phyloP scores from a whole-genome alignment of 1,140 invertebrate species.

The Apocrypta bakeri region DNA sequence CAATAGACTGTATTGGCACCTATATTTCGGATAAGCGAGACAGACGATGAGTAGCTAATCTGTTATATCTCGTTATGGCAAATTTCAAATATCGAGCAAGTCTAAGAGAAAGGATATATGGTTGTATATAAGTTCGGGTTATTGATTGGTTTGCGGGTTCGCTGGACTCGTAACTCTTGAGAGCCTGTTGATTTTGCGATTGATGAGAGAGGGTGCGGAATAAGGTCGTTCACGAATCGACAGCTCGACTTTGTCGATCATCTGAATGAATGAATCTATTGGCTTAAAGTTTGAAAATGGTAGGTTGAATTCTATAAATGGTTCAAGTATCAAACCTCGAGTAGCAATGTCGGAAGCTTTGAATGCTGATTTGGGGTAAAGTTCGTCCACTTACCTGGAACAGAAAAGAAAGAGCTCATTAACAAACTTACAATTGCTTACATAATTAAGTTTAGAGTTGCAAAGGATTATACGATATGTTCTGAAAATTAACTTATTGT shows the following conservation, averaged over 20 bases:
- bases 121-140: background rate
- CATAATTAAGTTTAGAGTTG: too few relatives aligned
- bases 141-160: background rate
- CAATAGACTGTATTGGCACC: background rate
- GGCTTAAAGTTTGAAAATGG: too few relatives aligned
- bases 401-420: background rate
- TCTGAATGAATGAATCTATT: background rate
- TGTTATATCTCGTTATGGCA: constrained; percentile 11
- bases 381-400: background rate
- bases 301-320: background rate
- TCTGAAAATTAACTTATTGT: too few relatives aligned
- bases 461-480: too few relatives aligned
- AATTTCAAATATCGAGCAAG: background rate
- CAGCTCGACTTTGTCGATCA: background rate
- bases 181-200: constrained; percentile 17
- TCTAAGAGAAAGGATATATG: background rate
- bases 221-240: background rate
- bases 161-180: background rate
- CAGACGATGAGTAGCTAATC: background rate
- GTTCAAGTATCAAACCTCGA: background rate
- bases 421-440: too few relatives aligned
- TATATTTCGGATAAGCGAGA: background rate
- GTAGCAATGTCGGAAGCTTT: background rate
- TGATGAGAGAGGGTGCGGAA: background rate
- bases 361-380: background rate